Base-by-base conservation (phyloP, 2,113 vertebrate genomes). In the Oreochromis spilurus region DNA sequence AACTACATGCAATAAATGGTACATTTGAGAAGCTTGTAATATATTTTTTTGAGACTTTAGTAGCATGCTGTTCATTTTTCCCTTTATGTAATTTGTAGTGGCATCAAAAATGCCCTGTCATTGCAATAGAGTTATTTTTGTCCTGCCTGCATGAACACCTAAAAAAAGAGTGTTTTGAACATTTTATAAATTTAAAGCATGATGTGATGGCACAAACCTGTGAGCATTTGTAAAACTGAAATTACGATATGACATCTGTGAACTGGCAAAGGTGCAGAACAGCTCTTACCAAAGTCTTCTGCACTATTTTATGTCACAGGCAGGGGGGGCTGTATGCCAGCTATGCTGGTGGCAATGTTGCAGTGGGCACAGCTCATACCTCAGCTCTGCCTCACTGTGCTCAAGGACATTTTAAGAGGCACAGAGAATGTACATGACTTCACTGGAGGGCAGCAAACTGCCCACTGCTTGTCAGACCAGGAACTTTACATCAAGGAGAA, bases 331-430 rank as follows among this genome's bases (percentile, higher is more conserved):
- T 92, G 65, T 84, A 21, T 87, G 88, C 53, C 85, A 90, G 82
- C 40, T 52, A 84, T 91, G 84, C 86, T 85, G 83, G 45, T 79
- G 34, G 31, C 60, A 87, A 17, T 84, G 88, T 80, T 91, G 91
- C 87, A 89, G 93, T 86, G 79, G 79, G 87, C 87, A 84, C 79
- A 90, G 87, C 90, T 93, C 50, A 77, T 67, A 78, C 79, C 79
- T 92, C 87, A 79, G 84, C 86, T 87, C 80, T 85, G 83, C 82
- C 85, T 92, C 67, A 72, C 84, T 85, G 84, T 88, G 88, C 89
- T 95, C 91, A 95, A 95, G 95, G 95, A 93, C 94, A 92, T 94
- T 93, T 89, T 84, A 81, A 93, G 86, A 93, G 36, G 26, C 77
- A 87, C 14, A 13, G 78, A 80, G 81, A 89, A 70, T 67, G 72